Evolutionary conservation across 37 sponge, comb jelly and placozoan genomes (phyloP).

Genomic region (Crambe crambe): DNA sequence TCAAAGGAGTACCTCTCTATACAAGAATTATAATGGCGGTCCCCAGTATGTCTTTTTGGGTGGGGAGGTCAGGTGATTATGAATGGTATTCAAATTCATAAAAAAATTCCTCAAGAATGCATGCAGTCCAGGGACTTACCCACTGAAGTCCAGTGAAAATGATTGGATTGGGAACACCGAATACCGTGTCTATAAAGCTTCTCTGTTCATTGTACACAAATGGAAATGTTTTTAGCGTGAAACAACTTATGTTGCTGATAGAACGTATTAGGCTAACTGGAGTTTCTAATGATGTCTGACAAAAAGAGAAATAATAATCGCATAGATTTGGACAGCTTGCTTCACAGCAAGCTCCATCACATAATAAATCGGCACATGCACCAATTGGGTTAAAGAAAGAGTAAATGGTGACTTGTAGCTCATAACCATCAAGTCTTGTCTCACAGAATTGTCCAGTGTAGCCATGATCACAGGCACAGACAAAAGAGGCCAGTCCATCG

Average conservation of each 20-base stretch:
- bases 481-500: constrained; percentile 25
- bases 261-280: not conserved
- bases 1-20: too few relatives aligned
- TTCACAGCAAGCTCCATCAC: not conserved
- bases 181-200: not conserved
- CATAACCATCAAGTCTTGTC: constrained; percentile 36
- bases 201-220: not conserved
- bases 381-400: not conserved
- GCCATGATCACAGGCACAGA: constrained; percentile 47
- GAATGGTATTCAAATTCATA: too few relatives aligned
- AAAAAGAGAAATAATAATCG: not conserved
- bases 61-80: too few relatives aligned
- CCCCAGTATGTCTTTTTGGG: too few relatives aligned
- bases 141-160: not conserved
- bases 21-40: too few relatives aligned
- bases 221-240: not conserved
- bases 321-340: not conserved
- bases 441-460: constrained; percentile 66
- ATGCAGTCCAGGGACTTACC: too few relatives aligned
- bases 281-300: not conserved
- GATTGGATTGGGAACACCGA: not conserved
- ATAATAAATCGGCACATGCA: not conserved
- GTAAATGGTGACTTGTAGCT: not conserved
- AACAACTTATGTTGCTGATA: not conserved
- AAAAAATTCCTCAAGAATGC: too few relatives aligned